Conservation (phyloP, 2,888 invertebrate species). For the Melinopterus prodromus region DNA sequence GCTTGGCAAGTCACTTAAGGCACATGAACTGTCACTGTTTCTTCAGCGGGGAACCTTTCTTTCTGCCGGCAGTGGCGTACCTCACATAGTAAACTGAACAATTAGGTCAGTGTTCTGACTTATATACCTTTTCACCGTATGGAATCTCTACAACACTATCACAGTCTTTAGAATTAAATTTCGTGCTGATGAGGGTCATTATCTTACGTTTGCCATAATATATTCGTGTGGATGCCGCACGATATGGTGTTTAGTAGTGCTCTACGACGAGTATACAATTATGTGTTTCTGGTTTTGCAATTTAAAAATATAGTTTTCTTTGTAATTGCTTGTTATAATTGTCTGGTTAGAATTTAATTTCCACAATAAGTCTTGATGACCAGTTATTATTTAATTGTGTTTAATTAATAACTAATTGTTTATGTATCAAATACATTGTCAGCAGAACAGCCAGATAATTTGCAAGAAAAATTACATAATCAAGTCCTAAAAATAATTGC, state of each 20-base stretch:
- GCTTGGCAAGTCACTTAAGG: background rate
- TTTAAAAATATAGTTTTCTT: no score
- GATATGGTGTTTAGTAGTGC: background rate
- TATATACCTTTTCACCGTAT: conserved; percentile 76
- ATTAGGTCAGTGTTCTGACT: conserved; percentile 59
- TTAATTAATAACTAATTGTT: no score
- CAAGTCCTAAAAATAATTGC: no score
- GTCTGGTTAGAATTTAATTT: no score
- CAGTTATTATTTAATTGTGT: no score
- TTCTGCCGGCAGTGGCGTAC: conserved; percentile 32
- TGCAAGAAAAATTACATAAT: no score
- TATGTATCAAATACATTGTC: no score
- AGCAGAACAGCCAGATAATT: no score
- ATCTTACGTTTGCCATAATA: background rate
- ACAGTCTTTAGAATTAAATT: conserved; percentile 8
- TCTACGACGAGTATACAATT: no score
- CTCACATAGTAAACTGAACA: conserved; percentile 55
- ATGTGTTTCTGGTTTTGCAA: no score
- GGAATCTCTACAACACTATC: conserved; percentile 32
- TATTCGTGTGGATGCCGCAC: background rate
- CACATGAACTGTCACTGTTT: background rate
- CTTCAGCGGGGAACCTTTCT: background rate
- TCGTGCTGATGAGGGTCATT: background rate
- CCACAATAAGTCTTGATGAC: no score
- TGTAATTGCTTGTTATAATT: no score